These are phyloP conservation scores for Tarsius wallacei DNA, from an alignment of 2,797 vertebrate species.

Conservation along the genomic window DNA sequence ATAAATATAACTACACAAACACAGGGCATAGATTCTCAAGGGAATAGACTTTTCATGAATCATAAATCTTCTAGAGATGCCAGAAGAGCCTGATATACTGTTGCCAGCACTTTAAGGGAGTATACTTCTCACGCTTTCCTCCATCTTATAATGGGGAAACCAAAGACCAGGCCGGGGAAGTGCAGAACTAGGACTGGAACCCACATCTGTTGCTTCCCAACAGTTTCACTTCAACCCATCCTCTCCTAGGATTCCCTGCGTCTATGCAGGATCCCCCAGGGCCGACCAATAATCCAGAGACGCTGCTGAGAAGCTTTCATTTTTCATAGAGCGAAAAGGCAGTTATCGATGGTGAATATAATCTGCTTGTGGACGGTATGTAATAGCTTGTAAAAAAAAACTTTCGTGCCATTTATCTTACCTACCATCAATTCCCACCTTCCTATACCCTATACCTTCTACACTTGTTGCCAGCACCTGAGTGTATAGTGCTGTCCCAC, in stretches of 20 bases:
- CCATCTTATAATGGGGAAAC: background rate
- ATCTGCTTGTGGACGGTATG: background rate
- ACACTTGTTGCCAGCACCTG: background rate
- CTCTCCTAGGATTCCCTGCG: background rate
- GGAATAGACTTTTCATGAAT: background rate
- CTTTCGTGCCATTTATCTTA: background rate
- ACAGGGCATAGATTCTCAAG: background rate
- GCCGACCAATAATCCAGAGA: background rate
- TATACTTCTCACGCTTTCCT: background rate
- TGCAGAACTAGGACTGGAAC: background rate
- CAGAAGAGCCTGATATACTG: background rate
- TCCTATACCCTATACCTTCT: background rate
- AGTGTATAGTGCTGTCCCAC: background rate
- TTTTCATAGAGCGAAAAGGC: background rate
- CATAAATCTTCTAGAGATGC: background rate
- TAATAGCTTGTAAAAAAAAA: background rate
- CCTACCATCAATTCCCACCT: background rate
- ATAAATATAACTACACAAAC: background rate
- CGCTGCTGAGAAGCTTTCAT: background rate
- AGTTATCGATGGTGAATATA: background rate
- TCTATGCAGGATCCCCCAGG: background rate
- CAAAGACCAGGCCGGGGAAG: background rate
- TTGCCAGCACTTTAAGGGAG: conserved; percentile 13
- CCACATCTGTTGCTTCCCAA: background rate
- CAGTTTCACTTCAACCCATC: background rate